Conservation (phyloP, 2,888 invertebrate species). For the Rambutsinella grinnellia region DNA sequence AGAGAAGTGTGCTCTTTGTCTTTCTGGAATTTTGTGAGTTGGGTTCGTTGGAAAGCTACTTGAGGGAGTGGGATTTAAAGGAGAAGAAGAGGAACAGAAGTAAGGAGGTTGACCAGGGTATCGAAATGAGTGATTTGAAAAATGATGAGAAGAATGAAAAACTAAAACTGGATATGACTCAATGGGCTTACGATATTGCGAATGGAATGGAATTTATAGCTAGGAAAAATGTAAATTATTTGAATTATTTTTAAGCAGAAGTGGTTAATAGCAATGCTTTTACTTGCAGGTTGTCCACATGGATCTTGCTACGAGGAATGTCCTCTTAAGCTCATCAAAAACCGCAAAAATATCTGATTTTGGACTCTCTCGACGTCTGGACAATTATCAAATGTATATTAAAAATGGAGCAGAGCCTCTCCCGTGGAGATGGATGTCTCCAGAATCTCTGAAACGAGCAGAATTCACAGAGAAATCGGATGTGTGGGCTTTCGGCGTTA, state of each 20-base stretch:
- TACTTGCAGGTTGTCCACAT: conserved; percentile 7
- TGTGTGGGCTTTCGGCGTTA: too few species aligned
- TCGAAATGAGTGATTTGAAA: background rate
- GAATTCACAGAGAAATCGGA: too few species aligned
- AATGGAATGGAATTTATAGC: conserved; percentile 7
- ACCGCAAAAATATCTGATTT: conserved; percentile 8
- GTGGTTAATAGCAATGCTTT: too few species aligned
- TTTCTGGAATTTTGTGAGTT: background rate
- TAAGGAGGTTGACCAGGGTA: background rate
- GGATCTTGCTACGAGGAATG: conserved; percentile 1
- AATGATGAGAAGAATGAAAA: background rate
- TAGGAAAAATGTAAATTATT: background rate
- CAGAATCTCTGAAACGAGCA: too few species aligned
- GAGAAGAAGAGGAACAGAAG: background rate
- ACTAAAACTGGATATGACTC: background rate
- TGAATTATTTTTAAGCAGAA: too few species aligned
- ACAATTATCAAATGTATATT: background rate
- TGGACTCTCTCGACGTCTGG: background rate
- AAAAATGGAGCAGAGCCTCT: background rate
- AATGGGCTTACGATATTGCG: background rate
- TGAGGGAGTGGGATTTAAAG: too few species aligned
- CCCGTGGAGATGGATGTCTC: too few species aligned
- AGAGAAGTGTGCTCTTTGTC: background rate
- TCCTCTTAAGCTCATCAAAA: background rate
- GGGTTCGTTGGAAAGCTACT: conserved; percentile 1